These are phyloP conservation scores for Porites evermanni DNA, from an alignment of 92 coral and sea anemone genomes.

Conservation along the genomic window DNA sequence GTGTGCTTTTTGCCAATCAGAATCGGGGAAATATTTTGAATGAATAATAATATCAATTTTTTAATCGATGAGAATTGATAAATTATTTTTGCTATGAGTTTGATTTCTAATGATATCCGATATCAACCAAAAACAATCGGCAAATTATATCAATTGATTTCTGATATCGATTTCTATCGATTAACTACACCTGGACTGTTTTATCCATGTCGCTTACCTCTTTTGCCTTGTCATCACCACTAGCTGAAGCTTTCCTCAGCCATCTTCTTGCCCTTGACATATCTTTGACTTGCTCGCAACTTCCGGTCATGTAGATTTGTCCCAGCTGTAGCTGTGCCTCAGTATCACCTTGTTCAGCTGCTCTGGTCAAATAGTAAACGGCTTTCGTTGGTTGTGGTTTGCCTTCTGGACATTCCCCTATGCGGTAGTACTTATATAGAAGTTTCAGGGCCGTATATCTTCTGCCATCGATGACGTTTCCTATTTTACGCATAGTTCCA, in stretches of 20 bases:
- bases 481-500: constrained; percentile 25
- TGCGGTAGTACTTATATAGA: constrained; percentile 52
- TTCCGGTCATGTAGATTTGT: constrained; percentile 50
- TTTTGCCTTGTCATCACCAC: constrained; percentile 35
- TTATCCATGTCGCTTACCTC: constrained; percentile 22
- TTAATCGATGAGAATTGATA: too few relatives aligned
- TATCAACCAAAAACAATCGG: too few relatives aligned
- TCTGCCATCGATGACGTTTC: not conserved
- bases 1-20: too few relatives aligned
- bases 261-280: constrained; percentile 55
- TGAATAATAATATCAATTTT: too few relatives aligned
- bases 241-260: constrained; percentile 62
- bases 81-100: too few relatives aligned
- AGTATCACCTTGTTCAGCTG: constrained; percentile 62
- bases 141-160: too few relatives aligned
- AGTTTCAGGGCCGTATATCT: constrained; percentile 28
- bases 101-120: too few relatives aligned
- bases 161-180: too few relatives aligned
- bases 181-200: too few relatives aligned
- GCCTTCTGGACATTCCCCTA: constrained; percentile 77
- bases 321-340: constrained; percentile 65
- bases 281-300: constrained; percentile 49
- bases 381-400: constrained; percentile 74
- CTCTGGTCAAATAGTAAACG: constrained; percentile 59
- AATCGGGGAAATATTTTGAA: too few relatives aligned